Evolutionary conservation across 2,113 vertebrate species (phyloP).

Genomic region (Arothron firmamentum): DNA sequence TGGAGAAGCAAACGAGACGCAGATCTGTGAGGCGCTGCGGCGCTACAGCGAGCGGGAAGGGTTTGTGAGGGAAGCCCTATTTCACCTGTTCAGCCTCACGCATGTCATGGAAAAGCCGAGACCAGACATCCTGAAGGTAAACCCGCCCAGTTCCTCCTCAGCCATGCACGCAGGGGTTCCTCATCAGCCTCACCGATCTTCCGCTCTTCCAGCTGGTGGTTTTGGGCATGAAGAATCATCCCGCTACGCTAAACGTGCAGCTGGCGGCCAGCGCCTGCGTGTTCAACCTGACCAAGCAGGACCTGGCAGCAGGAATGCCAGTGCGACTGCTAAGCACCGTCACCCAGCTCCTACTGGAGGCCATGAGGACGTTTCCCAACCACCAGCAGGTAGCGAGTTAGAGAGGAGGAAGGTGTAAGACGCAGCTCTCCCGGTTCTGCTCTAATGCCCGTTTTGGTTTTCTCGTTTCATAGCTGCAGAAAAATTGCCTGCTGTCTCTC

Average conservation of each 20-base stretch:
- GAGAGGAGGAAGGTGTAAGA: neutral
- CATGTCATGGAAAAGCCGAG: constrained; percentile 96
- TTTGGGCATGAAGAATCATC: constrained; percentile 95
- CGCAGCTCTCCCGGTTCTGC: neutral
- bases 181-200: neutral
- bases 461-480: constrained; percentile 83
- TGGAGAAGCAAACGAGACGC: constrained; percentile 95
- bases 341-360: constrained; percentile 92
- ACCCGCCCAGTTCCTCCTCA: neutral
- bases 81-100: constrained; percentile 95
- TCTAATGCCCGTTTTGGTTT: constrained; percentile 17
- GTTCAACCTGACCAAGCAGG: constrained; percentile 98
- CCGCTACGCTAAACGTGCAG: constrained; percentile 92
- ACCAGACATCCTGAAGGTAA: constrained; percentile 95
- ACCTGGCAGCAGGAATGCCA: constrained; percentile 92
- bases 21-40: constrained; percentile 93
- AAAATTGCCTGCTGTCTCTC: constrained; percentile 97
- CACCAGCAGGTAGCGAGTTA: constrained; percentile 83
- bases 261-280: constrained; percentile 96
- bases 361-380: constrained; percentile 98
- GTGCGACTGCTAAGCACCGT: constrained; percentile 87
- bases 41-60: constrained; percentile 95
- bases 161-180: neutral
- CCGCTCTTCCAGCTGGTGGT: constrained; percentile 84
- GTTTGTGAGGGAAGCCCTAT: constrained; percentile 95